Evolutionary conservation across 2,797 vertebrate genomes (phyloP).

Genomic region (Onychomys leucogaster): DNA sequence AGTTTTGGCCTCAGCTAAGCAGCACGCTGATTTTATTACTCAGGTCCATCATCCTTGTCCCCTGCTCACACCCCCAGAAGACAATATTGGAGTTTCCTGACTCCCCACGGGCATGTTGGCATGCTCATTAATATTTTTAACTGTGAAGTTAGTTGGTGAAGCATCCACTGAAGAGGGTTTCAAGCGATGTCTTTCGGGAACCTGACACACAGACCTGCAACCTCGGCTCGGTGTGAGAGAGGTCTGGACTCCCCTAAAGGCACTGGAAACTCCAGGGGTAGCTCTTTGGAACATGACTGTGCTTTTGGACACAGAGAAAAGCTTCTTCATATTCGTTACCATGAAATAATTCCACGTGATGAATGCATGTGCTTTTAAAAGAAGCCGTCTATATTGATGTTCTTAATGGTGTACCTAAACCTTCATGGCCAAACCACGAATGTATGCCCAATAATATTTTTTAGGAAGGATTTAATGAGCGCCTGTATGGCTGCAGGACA

Average conservation of each 20-base stretch:
- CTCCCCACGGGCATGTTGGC: neutral
- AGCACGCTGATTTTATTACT: neutral
- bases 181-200: constrained; percentile 17
- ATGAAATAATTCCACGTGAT: neutral
- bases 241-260: neutral
- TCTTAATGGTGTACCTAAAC: neutral
- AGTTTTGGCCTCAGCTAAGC: neutral
- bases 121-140: constrained; percentile 9
- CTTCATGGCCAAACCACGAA: constrained; percentile 35
- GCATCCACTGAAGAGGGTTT: neutral
- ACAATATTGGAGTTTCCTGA: neutral
- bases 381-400: neutral
- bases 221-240: neutral
- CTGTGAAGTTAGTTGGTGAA: constrained; percentile 18
- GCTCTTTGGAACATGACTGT: neutral
- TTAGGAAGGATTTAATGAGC: constrained; percentile 59
- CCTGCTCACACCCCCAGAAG: neutral
- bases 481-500: constrained; percentile 13
- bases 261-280: neutral
- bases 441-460: constrained; percentile 64
- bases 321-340: neutral
- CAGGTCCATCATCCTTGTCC: neutral
- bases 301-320: neutral
- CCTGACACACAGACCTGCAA: neutral
- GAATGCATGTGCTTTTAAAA: neutral